Conservation (phyloP, 2,113 vertebrate genomes). For the Toxostoma redivivum region DNA sequence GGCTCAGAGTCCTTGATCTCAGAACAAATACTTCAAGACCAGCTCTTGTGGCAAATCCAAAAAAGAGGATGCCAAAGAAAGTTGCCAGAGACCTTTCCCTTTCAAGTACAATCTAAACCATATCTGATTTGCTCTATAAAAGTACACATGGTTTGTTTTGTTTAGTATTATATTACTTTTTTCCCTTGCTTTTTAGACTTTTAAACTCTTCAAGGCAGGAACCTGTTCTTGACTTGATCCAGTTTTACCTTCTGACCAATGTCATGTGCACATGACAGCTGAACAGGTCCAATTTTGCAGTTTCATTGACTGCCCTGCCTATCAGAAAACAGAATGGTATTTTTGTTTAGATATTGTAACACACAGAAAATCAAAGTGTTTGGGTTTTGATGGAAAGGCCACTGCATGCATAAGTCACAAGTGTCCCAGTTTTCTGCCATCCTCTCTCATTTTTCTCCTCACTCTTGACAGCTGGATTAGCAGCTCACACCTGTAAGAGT, state of each 20-base stretch:
- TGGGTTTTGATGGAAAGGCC: not conserved
- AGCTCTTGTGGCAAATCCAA: not conserved
- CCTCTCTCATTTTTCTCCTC: not conserved
- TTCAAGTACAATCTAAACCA: not conserved
- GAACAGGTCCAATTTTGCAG: not conserved
- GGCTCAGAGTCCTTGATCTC: not conserved
- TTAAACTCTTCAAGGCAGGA: not conserved
- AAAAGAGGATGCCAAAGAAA: not conserved
- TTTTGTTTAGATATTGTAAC: not conserved
- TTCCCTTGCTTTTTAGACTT: not conserved
- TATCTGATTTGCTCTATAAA: not conserved
- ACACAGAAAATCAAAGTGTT: not conserved
- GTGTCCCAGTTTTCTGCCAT: not conserved
- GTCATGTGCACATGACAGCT: not conserved
- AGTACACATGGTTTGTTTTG: not conserved
- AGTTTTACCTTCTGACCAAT: not conserved
- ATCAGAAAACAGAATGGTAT: not conserved
- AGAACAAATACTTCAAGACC: not conserved
- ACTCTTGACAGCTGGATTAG: not conserved
- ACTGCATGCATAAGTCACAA: not conserved
- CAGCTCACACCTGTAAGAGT: not conserved
- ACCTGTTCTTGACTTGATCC: not conserved
- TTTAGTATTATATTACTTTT: not conserved
- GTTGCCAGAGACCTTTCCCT: not conserved
- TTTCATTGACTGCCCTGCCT: not conserved